phyloP scores from a whole-genome alignment of 2,888 invertebrate genomes.

The Nemotelus pantherinus region DNA sequence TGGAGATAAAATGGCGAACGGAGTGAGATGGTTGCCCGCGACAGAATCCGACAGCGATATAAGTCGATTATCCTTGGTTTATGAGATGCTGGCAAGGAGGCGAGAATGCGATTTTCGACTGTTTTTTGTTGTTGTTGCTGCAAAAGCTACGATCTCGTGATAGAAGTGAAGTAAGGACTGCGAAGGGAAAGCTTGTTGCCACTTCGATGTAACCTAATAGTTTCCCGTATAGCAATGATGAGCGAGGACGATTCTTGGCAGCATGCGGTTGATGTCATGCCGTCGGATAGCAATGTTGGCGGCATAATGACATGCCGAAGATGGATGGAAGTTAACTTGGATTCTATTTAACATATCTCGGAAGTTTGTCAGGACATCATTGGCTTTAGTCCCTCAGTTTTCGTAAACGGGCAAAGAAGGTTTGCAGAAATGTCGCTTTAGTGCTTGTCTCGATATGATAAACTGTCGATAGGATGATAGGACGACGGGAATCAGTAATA shows the following conservation, averaged over 20 bases:
- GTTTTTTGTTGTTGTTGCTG: no score
- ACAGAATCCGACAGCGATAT: slow-evolving; percentile 11
- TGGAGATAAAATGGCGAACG: not conserved
- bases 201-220: slow-evolving; percentile 11
- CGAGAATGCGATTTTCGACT: slow-evolving; percentile 11
- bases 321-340: slow-evolving; percentile 17
- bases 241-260: not conserved
- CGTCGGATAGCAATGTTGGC: not conserved
- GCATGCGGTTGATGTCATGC: not conserved
- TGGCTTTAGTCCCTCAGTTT: not conserved
- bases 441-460: no score
- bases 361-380: not conserved
- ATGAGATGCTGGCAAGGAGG: slow-evolving; percentile 27
- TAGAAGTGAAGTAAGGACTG: not conserved
- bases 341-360: not conserved
- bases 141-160: not conserved
- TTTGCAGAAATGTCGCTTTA: no score
- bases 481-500: no score
- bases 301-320: slow-evolving; percentile 19
- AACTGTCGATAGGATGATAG: no score
- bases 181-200: slow-evolving; percentile 7
- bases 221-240: not conserved
- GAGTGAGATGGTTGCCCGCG: not conserved
- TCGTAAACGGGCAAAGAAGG: not conserved
- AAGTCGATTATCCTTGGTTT: slow-evolving; percentile 34